phyloP scores from a whole-genome alignment of 2,888 invertebrate species.

The Atrina japonica region DNA sequence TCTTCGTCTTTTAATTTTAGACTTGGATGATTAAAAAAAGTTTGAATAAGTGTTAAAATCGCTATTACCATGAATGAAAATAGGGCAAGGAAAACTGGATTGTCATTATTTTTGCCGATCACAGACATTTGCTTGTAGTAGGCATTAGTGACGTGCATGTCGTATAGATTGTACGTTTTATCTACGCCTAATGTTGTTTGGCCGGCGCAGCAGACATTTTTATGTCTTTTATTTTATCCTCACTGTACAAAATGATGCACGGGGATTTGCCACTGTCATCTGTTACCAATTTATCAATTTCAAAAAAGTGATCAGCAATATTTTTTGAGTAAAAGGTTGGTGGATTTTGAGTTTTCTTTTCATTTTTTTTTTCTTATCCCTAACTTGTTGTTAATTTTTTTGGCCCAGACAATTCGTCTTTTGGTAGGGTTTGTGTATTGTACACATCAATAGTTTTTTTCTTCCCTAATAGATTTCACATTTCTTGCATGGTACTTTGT shows the following conservation, averaged over 20 bases:
- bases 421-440: not conserved
- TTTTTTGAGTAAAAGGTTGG: not conserved
- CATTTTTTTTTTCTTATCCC: conserved; percentile 12
- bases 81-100: conserved; percentile 46
- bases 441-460: conserved; percentile 1
- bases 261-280: conserved; percentile 31
- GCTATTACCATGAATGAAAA: conserved; percentile 46
- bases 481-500: not conserved
- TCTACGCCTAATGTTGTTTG: conserved; percentile 41
- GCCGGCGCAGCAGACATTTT: conserved; percentile 40
- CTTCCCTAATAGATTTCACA: not conserved
- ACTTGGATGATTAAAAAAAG: conserved; percentile 36
- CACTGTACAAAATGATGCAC: conserved; percentile 36
- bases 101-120: not conserved
- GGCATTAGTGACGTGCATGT: conserved; percentile 42
- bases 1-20: conserved; percentile 33
- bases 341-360: not conserved
- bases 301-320: not conserved
- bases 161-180: conserved; percentile 45
- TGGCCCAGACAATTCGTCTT: conserved; percentile 3
- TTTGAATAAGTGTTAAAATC: conserved; percentile 43
- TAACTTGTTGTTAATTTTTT: not conserved
- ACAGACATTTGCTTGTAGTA: conserved; percentile 44
- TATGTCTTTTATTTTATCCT: conserved; percentile 45
- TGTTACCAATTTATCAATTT: conserved; percentile 12